Evolutionary conservation across 2,797 vertebrate genomes (phyloP), one percentile per base, ranked within the genome.

Genomic region (Esox lucius): DNA sequence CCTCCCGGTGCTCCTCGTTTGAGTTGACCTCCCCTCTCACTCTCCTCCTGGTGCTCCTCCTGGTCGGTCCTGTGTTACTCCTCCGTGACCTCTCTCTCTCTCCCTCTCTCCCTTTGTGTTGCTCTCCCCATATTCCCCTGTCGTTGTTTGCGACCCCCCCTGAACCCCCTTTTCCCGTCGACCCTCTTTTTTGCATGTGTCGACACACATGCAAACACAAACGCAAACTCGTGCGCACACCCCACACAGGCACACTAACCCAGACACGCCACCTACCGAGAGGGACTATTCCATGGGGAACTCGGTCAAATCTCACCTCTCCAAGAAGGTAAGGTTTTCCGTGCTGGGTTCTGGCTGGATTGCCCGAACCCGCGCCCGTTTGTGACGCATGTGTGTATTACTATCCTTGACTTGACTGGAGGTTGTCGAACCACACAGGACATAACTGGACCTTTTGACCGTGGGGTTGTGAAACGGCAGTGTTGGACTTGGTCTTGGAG

Each of bases 241-340:
- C 84, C 81, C 53, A 56, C 46, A 75, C 84, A 76, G 76, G 48
- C 81, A 71, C 77, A 83, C 71, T 62, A 75, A 87, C 79, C 86
- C 78, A 83, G 81, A 76, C 77, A 87, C 88, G 77, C 91, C 88
- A 85, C 87, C 90, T 87, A 87, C 81, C 79, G 84, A 82, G 84
- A 78, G 84, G 81, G 75, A 81, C 67, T 79, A 81, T 85, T 87
- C 88, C 82, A 99, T 99, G 97, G 97, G 97, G 87, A 99, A 98
- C 95, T 98, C 96, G 92, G 95, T 99, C 92, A 98, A 98, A 94
- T 97, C 96, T 81, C 95, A 92, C 88, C 95, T 97, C 94, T 97
- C 95, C 76, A 97, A 96, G 92, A 98, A 99, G 98, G 97, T 99
- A 99, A 91, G 97, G 93, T 79, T 68, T 8, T 80, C 86, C 59